Evolutionary conservation across 2,888 invertebrate species (phyloP).

Genomic region (Spicauda simplicius): DNA sequence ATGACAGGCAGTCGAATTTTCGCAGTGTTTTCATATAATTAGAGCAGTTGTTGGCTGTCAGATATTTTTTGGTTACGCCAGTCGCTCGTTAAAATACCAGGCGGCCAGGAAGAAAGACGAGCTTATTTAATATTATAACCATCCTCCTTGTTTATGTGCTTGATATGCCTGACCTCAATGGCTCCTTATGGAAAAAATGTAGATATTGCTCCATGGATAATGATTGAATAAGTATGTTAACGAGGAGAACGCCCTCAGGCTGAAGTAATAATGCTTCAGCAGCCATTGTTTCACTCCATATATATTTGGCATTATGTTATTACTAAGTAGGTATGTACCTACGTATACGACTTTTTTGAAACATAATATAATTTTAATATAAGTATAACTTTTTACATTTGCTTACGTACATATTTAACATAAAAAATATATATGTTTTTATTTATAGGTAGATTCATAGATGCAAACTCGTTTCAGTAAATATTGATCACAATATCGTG

Average conservation of each 20-base stretch:
- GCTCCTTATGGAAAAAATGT: conserved; percentile 57
- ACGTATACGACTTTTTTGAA: neutral
- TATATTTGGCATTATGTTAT: conserved; percentile 13
- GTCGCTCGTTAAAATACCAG: conserved; percentile 76
- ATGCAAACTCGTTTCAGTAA: too few species aligned
- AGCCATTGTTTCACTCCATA: conserved; percentile 30
- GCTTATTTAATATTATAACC: conserved; percentile 70
- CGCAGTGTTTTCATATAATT: conserved; percentile 63
- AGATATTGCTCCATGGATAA: conserved; percentile 46
- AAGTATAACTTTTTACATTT: too few species aligned
- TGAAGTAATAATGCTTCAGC: conserved; percentile 30
- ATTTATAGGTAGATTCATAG: too few species aligned
- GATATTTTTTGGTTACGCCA: conserved; percentile 60
- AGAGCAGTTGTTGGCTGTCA: conserved; percentile 56
- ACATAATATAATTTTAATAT: neutral
- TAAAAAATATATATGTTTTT: too few species aligned
- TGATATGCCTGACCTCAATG: conserved; percentile 68
- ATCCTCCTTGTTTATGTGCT: conserved; percentile 65
- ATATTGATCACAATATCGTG: too few species aligned
- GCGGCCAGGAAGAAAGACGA: conserved; percentile 63
- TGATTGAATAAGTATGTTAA: conserved; percentile 52
- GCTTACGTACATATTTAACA: too few species aligned
- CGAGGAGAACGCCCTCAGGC: conserved; percentile 45
- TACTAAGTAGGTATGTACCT: conserved; percentile 9
- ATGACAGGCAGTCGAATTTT: conserved; percentile 39